Base-by-base conservation (phyloP, 2,888 invertebrate genomes). In the Itoplectis maculator region DNA sequence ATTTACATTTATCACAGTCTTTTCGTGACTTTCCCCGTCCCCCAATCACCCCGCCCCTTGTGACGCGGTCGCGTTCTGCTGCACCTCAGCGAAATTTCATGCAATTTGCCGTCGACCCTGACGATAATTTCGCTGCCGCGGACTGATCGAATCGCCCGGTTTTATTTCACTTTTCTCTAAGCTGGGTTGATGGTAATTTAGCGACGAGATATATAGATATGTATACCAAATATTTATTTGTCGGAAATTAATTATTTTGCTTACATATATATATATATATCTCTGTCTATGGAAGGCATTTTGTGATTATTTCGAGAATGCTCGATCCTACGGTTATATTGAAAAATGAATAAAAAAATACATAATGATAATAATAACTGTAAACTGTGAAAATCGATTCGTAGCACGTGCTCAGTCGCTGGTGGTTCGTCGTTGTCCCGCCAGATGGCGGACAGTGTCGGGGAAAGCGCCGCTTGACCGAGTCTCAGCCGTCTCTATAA, bases 381-480 rank as follows among this genome's bases (percentile, higher is more conserved):
- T 54, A 18, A 23, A 74, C 61, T 40, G 40, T 47, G 18, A 18
- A 23, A 70, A 82, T 82, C 74, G 78, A 78, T 82, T 45, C 40
- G 42, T n/a, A 75, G 74, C 74, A 75, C 82, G 78, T 78, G 78
- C 29, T 78, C 18, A 54, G 29, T 69, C 47, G 20, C 15, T 1
- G 6, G 69, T 13, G 65, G 40, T 75, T 70, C 74, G 35, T 29
- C 65, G 5, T n/a, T 35, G 49, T 59, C 69, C 70, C 78, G 54
- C 74, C 65, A 82, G 82, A 78, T 82, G 82, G 82, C 13, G 59
- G 69, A 74, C 18, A 49, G 29, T 56, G 49, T 70, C 74, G 45
- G 42, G 11, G 74, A 65, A 40, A 18, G 23, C 42, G 23, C 35
- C 47, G 42, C 23, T n/a, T n/a, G n/a, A n/a, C n/a, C n/a, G n/a